Conservation (phyloP, 2,888 invertebrate genomes). For the Carterocephalus palaemon region DNA sequence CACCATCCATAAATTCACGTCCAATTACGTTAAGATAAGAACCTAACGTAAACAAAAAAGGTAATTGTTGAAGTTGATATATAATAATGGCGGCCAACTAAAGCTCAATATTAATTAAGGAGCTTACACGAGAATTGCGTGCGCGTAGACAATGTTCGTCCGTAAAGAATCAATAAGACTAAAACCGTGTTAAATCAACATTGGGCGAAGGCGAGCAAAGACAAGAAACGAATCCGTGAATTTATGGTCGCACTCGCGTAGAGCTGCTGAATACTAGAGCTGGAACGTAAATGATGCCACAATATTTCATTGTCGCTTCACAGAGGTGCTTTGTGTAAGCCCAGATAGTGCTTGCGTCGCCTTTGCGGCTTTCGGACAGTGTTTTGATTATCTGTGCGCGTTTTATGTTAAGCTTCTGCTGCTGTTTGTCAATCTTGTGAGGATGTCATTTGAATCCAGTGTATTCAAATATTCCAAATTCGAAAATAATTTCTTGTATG, state of each 20-base stretch:
- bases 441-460: too few species aligned
- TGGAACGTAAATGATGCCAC: conserved; percentile 48
- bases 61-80: conserved; percentile 18
- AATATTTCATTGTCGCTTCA: conserved; percentile 53
- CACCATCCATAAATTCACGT: too few species aligned
- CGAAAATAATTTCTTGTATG: too few species aligned
- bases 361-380: conserved; percentile 19
- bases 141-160: conserved; percentile 70
- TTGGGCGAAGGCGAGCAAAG: conserved; percentile 69
- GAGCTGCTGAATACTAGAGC: conserved; percentile 54
- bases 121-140: conserved; percentile 54
- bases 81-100: conserved; percentile 42
- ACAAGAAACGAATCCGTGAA: conserved; percentile 76
- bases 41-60: conserved; percentile 15
- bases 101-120: conserved; percentile 70
- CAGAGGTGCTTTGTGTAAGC: conserved; percentile 38
- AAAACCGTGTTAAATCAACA: conserved; percentile 79
- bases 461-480: too few species aligned
- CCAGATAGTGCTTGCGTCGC: conserved; percentile 20
- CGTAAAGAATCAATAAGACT: conserved; percentile 79
- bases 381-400: conserved; percentile 19
- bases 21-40: conserved; percentile 8
- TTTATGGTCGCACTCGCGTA: conserved; percentile 63
- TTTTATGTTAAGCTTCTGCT: conserved; percentile 17
- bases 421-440: conserved; percentile 6